phyloP scores from a whole-genome alignment of 2,113 vertebrate species.

The Todiramphus chloris region DNA sequence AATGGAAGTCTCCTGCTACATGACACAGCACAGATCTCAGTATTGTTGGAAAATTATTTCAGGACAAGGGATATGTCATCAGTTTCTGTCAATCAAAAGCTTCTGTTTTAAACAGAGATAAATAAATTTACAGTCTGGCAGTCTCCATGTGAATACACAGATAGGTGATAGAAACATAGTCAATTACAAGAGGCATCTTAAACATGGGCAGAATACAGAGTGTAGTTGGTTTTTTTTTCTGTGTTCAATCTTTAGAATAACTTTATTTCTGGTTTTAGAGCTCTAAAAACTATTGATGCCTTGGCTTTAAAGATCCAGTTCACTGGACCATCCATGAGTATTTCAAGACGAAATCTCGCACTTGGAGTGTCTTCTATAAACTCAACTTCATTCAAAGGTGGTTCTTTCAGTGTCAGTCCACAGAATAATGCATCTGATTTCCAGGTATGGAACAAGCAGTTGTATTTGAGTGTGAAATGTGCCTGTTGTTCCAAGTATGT shows the following conservation, averaged over 20 bases:
- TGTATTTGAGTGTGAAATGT: background rate
- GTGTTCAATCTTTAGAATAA: background rate
- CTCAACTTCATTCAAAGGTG: constrained; percentile 75
- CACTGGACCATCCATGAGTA: constrained; percentile 81
- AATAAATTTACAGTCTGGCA: background rate
- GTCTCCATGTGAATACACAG: background rate
- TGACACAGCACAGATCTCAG: background rate
- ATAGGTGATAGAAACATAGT: background rate
- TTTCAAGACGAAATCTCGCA: constrained; percentile 85
- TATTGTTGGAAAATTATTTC: background rate
- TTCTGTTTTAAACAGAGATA: background rate
- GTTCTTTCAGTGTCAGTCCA: constrained; percentile 86
- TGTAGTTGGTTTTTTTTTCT: background rate
- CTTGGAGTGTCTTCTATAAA: constrained; percentile 85
- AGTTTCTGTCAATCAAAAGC: background rate
- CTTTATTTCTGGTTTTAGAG: constrained; percentile 75
- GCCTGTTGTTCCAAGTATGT: background rate
- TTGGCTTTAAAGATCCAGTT: constrained; percentile 89
- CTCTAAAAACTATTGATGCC: constrained; percentile 89
- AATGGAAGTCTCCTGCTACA: background rate
- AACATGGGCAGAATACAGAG: background rate
- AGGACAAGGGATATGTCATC: background rate
- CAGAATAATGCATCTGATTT: constrained; percentile 80
- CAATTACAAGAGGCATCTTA: background rate
- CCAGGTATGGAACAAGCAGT: constrained; percentile 77